Evolutionary conservation across 2,888 invertebrate genomes (phyloP), one percentile per base, ranked within the genome.

Genomic region (Hirudinaria manillensis): DNA sequence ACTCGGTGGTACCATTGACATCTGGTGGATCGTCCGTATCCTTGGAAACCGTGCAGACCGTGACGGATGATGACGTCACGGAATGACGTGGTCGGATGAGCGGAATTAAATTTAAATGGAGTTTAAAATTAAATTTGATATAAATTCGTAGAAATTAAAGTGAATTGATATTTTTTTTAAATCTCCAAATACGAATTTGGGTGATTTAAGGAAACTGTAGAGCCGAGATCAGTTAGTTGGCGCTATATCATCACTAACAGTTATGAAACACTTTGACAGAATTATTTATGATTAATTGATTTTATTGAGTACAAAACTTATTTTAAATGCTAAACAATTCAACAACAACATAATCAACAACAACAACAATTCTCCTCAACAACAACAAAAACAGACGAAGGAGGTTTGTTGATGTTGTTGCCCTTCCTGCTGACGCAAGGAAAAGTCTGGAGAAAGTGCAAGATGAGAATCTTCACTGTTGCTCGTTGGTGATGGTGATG

Each of bases 401-500:
- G 99, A 70, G 99, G 99, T 74, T 89, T 99, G 81, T 89, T 99
- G 81, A 98, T 99, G 96, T 87, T 99, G 81, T 88, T 99, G 78
- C 96, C 96, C 3, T 97, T 97, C 89, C 87, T 97, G 78, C 88
- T 97, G 80, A 82, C 82, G 74, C 82, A 84, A 77, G 84, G 85
- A 79, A 83, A 83, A 79, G 82, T 83, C 19, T 99, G 99, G 99
- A 94, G 93, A 86, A 96, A 97, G 86, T 98, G 99, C 88, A 94
- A 93, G 87, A 90, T 99, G 89, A 90, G 99, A 82, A 95, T 99
- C 84, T 99, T 99, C 87, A 98, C 99, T 51, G 98, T 99, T 24
- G 99, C 99, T 72, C 97, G 86, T 86, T 84, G 65, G 76, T 51
- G 65, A n/a, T 29, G 68, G 21, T 29, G 68, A 61, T 68, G 68